Evolutionary conservation across 2,797 vertebrate genomes (phyloP), one percentile per base, ranked within the genome.

Genomic region (Oreonectes daqikongensis): DNA sequence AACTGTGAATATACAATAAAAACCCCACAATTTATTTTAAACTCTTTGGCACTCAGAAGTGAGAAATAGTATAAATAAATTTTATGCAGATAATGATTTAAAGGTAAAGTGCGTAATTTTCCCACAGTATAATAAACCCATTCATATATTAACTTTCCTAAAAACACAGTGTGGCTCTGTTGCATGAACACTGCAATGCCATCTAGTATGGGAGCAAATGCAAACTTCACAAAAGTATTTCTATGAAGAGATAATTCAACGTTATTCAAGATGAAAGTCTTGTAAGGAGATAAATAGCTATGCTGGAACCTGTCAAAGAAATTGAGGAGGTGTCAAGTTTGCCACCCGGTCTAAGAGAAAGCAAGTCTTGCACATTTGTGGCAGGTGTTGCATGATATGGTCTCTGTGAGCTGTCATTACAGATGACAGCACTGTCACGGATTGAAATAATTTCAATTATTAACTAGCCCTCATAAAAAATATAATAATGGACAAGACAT

Each of bases 291-390:
- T 61, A 77, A 60, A 77, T 50, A 69, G 66, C 10, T 11, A 42
- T 61, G 55, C 59, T 69, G 28, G 30, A 76, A 61, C 20, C 30
- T 69, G 74, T 76, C 74, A 69, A 76, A 76, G 30, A 32, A 66
- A 57, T 35, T 67, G 42, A 60, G 63, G 42, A 69, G 26, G 40
- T 59, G 53, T 64, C 67, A 17, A 26, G 44, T 66, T 75, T 28
- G 59, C 72, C 74, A 59, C 24, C 22, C n/a, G 40, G 53, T 81
- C 15, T 69, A 57, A 68, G 26, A 52, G 30, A 66, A 55, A 75
- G 72, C 72, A 44, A 75, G 77, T 75, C 73, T 77, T 79, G 61
- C 52, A 77, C 69, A n/a, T 70, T 63, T 50, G 69, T 81, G 82
- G 53, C 77, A 81, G 77, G 79, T 81, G 79, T 73, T 79, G 66